Evolutionary conservation across 2,888 invertebrate genomes (phyloP).

Genomic region (Himalopsyche anomala): DNA sequence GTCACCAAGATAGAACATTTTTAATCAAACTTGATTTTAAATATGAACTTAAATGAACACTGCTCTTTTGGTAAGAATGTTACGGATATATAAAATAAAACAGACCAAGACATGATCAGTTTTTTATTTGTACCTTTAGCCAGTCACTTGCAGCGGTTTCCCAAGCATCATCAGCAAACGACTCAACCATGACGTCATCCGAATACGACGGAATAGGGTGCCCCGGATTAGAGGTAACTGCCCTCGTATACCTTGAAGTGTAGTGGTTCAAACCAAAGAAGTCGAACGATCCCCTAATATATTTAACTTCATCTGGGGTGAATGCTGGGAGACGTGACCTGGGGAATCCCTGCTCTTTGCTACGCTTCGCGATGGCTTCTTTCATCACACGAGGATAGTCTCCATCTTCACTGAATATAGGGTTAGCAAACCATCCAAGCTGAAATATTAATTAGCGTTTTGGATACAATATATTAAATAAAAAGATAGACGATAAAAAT

Average conservation of each 20-base stretch:
- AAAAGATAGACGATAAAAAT: too few relatives aligned
- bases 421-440: conserved; percentile 78
- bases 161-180: neutral
- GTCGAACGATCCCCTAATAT: conserved; percentile 78
- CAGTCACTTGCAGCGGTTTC: conserved; percentile 15
- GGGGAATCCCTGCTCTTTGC: conserved; percentile 76
- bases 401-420: conserved; percentile 78
- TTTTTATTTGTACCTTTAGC: neutral
- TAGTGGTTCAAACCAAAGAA: conserved; percentile 85
- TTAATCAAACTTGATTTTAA: too few relatives aligned
- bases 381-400: conserved; percentile 80
- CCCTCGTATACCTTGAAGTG: conserved; percentile 71
- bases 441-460: conserved; percentile 67
- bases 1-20: too few relatives aligned
- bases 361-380: conserved; percentile 76
- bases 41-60: too few relatives aligned
- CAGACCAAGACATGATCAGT: too few relatives aligned
- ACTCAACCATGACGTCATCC: conserved; percentile 9
- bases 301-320: conserved; percentile 77
- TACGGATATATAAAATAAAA: too few relatives aligned
- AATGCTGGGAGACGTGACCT: conserved; percentile 79
- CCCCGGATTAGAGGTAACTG: neutral
- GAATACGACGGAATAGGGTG: neutral
- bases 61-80: too few relatives aligned
- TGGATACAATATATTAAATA: too few relatives aligned